These are phyloP conservation scores for Amblyraja radiata DNA, from an alignment of 2,797 vertebrate species.

Conservation along the genomic window DNA sequence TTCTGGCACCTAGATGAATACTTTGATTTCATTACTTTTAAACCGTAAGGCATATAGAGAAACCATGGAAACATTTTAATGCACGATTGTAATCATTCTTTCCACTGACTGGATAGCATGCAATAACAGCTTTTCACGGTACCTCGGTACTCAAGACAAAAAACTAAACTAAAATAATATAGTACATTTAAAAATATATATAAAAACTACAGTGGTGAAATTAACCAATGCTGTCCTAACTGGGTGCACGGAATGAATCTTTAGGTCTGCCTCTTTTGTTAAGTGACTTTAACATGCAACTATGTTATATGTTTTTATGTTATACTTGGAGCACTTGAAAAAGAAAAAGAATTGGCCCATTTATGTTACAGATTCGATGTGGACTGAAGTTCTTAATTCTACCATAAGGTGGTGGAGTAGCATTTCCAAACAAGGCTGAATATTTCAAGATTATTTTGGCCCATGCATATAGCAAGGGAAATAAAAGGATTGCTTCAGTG, in stretches of 20 bases:
- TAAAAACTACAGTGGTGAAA: not conserved
- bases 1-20: not conserved
- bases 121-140: too few species aligned
- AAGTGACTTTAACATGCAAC: not conserved
- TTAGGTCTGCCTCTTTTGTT: not conserved
- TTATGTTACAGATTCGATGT: not conserved
- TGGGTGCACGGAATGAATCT: not conserved
- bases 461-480: not conserved
- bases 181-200: not conserved
- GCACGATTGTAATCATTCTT: too few species aligned
- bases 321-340: not conserved
- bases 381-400: constrained; percentile 20
- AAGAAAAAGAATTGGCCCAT: not conserved
- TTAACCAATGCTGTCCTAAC: not conserved
- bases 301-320: not conserved
- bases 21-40: not conserved
- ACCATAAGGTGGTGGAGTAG: constrained; percentile 3
- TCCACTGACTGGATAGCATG: too few species aligned
- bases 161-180: too few species aligned
- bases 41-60: not conserved
- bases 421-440: not conserved
- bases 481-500: not conserved
- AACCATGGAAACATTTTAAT: not conserved
- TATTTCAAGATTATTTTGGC: not conserved
- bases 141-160: too few species aligned